Evolutionary conservation across 2,888 invertebrate genomes (phyloP).

Genomic region (Macaria liturata): DNA sequence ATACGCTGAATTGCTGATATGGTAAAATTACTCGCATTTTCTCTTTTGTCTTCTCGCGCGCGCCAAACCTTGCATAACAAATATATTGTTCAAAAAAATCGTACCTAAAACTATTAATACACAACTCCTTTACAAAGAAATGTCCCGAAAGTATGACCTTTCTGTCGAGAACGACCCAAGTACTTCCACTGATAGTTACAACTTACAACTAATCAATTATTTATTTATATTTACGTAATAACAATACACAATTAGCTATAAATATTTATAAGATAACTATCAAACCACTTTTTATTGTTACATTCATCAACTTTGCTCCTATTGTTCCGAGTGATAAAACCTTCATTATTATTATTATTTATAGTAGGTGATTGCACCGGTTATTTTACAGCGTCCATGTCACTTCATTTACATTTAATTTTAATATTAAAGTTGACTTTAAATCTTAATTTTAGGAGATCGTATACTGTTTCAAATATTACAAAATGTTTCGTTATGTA

Average conservation of each 20-base stretch:
- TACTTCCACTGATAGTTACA: constrained; percentile 77
- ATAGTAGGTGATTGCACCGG: constrained; percentile 70
- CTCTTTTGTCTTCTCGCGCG: constrained; percentile 5
- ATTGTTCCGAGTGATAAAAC: constrained; percentile 68
- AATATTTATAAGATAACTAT: constrained; percentile 83
- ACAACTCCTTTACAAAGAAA: constrained; percentile 66
- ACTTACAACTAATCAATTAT: constrained; percentile 82
- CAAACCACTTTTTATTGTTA: constrained; percentile 80
- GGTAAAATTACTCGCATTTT: no score
- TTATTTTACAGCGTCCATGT: constrained; percentile 66
- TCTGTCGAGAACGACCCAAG: constrained; percentile 66
- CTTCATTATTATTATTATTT: constrained; percentile 48
- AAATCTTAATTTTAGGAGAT: constrained; percentile 83
- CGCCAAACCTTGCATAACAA: constrained; percentile 40
- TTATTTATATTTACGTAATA: constrained; percentile 83
- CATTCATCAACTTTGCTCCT: constrained; percentile 68
- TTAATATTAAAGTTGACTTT: constrained; percentile 82
- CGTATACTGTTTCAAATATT: constrained; percentile 84
- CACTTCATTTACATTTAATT: constrained; percentile 71
- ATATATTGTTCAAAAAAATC: constrained; percentile 45
- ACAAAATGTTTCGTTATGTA: constrained; percentile 73
- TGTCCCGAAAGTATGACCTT: constrained; percentile 56
- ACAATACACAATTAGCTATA: constrained; percentile 84
- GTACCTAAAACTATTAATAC: constrained; percentile 64
- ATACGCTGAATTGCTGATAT: no score